Evolutionary conservation across 2,888 invertebrate species (phyloP).

Genomic region (Folsomia candida): DNA sequence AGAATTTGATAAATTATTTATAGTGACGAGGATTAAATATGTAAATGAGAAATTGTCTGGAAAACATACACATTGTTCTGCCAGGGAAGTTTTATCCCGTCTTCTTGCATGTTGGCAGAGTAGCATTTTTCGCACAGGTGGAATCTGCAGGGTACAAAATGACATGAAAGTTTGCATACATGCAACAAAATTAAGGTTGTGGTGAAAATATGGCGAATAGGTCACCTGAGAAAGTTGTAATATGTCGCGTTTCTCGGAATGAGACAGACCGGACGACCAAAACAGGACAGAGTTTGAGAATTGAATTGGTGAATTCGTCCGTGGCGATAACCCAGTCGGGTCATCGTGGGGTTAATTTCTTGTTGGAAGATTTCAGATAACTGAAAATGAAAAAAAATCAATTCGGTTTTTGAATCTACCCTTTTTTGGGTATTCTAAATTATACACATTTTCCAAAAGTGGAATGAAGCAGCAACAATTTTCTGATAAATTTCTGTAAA

Average conservation of each 20-base stretch:
- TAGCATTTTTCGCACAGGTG: constrained; percentile 24
- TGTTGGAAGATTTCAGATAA: constrained; percentile 18
- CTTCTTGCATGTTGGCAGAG: neutral
- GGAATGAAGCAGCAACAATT: no score
- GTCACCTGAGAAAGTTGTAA: constrained; percentile 10
- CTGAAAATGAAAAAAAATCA: no score
- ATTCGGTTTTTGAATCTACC: no score
- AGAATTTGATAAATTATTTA: constrained; percentile 1
- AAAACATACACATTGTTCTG: constrained; percentile 6
- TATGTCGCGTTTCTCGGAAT: constrained; percentile 2
- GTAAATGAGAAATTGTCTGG: neutral
- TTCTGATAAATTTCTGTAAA: no score
- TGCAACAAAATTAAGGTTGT: no score
- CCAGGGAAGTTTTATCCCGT: neutral
- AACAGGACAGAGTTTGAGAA: constrained; percentile 19
- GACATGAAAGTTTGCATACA: no score
- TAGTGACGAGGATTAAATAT: neutral
- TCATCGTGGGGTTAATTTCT: constrained; percentile 24
- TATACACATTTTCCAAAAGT: neutral
- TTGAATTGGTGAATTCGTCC: constrained; percentile 30
- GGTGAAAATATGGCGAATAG: no score
- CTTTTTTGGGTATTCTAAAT: no score
- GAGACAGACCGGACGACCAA: constrained; percentile 30
- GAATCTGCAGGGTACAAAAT: no score
- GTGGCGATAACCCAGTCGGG: constrained; percentile 23